Conservation (phyloP, 2,888 invertebrate species). For the Ferrisia virgata region DNA sequence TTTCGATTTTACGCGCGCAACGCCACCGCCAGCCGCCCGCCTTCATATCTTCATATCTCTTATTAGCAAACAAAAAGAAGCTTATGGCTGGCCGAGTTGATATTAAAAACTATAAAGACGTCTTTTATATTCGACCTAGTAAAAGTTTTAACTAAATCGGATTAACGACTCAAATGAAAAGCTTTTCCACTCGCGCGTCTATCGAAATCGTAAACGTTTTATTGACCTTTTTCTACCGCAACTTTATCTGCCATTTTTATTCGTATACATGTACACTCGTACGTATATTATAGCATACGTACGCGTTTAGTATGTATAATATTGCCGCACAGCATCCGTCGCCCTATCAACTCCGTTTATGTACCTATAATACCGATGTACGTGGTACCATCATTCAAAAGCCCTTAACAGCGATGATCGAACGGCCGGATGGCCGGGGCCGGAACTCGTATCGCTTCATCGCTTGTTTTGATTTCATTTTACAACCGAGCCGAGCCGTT, state of each 20-base stretch:
- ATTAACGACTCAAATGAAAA: conserved; percentile 34
- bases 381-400: no score
- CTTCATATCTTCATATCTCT: background rate
- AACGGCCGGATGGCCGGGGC: no score
- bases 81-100: conserved; percentile 15
- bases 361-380: no score
- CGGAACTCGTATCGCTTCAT: no score
- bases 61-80: conserved; percentile 8
- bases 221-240: conserved; percentile 5
- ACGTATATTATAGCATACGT: no score
- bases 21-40: background rate
- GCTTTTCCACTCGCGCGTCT: background rate
- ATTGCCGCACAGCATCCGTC: background rate
- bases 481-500: no score
- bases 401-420: no score
- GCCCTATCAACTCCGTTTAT: no score
- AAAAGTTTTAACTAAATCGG: conserved; percentile 36
- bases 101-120: conserved; percentile 44
- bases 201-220: conserved; percentile 38
- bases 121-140: conserved; percentile 41
- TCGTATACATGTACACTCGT: background rate
- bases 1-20: background rate
- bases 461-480: no score
- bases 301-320: no score
- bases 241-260: background rate